A percentile compares a stretch with the other conserved stretches of the same genome.
Evolutionary conservation across 2,888 invertebrate species (phyloP).

Genomic region (Mycalesis mineus): DNA sequence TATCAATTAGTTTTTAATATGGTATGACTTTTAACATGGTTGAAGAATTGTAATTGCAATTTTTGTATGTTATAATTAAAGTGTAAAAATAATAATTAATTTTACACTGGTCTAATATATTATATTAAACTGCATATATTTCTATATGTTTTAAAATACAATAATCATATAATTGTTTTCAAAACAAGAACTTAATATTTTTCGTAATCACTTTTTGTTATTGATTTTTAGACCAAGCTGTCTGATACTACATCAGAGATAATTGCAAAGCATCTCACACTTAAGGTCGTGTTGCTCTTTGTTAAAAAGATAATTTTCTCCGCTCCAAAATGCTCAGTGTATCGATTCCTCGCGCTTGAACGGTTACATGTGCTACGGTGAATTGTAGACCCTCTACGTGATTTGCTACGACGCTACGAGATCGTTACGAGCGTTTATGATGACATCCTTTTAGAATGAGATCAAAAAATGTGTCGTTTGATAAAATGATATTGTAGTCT

Average conservation of each 20-base stretch:
- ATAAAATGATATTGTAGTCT: not conserved
- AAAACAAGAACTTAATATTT: no score
- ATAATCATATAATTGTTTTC: no score
- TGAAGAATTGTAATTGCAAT: no score
- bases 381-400: constrained; percentile 24
- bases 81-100: no score
- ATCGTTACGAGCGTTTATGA: not conserved
- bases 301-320: constrained; percentile 19
- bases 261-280: not conserved
- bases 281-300: not conserved
- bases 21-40: no score
- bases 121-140: no score
- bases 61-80: no score
- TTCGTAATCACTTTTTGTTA: no score
- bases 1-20: no score
- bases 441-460: not conserved
- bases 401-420: constrained; percentile 23
- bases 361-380: constrained; percentile 19
- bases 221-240: not conserved
- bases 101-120: no score
- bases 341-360: constrained; percentile 21
- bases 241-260: not conserved
- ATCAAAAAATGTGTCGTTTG: not conserved
- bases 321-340: constrained; percentile 19
- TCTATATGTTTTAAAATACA: no score